A percentile compares a stretch with the other conserved stretches of the same genome.
phyloP scores from a whole-genome alignment of 1,140 invertebrate species.

The Drosophila fuyamai region DNA sequence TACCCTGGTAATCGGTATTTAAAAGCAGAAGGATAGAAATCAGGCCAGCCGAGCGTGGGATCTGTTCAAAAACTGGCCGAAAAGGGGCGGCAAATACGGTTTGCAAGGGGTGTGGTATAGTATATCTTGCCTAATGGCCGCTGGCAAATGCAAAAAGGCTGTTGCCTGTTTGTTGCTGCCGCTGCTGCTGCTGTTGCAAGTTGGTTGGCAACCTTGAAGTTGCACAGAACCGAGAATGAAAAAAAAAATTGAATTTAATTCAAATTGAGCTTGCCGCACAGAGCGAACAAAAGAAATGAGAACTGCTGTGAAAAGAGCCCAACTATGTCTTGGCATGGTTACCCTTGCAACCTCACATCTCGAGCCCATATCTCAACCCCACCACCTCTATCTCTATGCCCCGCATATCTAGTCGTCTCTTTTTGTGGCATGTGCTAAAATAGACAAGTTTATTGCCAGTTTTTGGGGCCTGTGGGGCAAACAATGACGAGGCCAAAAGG shows the following conservation, averaged over 20 bases:
- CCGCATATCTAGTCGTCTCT: background rate
- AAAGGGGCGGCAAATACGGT: slow-evolving; percentile 1
- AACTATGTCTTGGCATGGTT: slow-evolving; percentile 64
- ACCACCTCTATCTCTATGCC: background rate
- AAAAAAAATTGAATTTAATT: slow-evolving; percentile 80
- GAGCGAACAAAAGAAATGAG: slow-evolving; percentile 50
- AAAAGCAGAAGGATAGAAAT: slow-evolving; percentile 32
- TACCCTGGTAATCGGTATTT: background rate
- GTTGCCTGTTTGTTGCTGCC: slow-evolving; percentile 38
- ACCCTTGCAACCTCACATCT: background rate
- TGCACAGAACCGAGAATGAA: slow-evolving; percentile 2
- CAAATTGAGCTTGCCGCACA: slow-evolving; percentile 65
- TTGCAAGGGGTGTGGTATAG: background rate
- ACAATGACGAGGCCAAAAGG: slow-evolving; percentile 80
- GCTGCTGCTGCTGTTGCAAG: slow-evolving; percentile 38
- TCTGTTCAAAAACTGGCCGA: slow-evolving; percentile 30
- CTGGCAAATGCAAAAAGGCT: slow-evolving; percentile 61
- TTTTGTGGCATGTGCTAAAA: slow-evolving; percentile 68
- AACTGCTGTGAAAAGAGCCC: slow-evolving; percentile 43
- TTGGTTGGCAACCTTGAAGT: slow-evolving; percentile 65
- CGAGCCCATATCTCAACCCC: no score
- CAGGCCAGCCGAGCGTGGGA: slow-evolving; percentile 39
- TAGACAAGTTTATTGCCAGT: slow-evolving; percentile 82
- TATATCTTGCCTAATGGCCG: slow-evolving; percentile 68
- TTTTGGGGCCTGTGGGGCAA: slow-evolving; percentile 70